These are phyloP conservation scores for Alitta virens DNA, from an alignment of 2,888 invertebrate genomes.

Conservation along the genomic window DNA sequence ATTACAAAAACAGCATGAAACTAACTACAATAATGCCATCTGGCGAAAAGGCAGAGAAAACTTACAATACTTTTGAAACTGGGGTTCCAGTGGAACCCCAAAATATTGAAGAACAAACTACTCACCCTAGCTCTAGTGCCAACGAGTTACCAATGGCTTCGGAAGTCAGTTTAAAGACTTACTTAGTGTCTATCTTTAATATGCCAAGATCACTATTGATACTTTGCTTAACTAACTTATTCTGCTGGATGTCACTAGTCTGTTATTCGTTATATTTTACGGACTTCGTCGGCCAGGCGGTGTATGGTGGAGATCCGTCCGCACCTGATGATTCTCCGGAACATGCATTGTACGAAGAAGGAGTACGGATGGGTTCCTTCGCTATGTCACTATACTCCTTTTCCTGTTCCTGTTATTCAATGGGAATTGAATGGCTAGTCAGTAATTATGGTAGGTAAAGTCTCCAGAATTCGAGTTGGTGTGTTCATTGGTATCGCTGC, in stretches of 20 bases:
- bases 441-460: conserved; percentile 63
- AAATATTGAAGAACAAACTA: background rate
- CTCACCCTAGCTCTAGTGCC: background rate
- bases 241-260: conserved; percentile 98
- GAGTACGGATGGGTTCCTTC: conserved; percentile 92
- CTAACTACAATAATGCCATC: no score
- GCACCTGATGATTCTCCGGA: conserved; percentile 39
- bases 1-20: no score
- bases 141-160: conserved; percentile 13
- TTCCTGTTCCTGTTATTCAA: conserved; percentile 91
- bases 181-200: conserved; percentile 82
- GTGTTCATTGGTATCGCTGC: no score
- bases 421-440: conserved; percentile 83
- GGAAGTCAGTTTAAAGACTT: conserved; percentile 65
- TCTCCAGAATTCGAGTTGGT: no score
- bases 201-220: conserved; percentile 85
- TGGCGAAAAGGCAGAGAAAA: background rate
- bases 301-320: conserved; percentile 11
- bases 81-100: background rate
- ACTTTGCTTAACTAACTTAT: conserved; percentile 88
- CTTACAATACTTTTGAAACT: no score
- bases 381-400: conserved; percentile 86
- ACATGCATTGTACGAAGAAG: conserved; percentile 72
- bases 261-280: conserved; percentile 96
- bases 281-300: conserved; percentile 86